phyloP scores from a whole-genome alignment of 2,113 vertebrate genomes.

The Cyprinus carpio region DNA sequence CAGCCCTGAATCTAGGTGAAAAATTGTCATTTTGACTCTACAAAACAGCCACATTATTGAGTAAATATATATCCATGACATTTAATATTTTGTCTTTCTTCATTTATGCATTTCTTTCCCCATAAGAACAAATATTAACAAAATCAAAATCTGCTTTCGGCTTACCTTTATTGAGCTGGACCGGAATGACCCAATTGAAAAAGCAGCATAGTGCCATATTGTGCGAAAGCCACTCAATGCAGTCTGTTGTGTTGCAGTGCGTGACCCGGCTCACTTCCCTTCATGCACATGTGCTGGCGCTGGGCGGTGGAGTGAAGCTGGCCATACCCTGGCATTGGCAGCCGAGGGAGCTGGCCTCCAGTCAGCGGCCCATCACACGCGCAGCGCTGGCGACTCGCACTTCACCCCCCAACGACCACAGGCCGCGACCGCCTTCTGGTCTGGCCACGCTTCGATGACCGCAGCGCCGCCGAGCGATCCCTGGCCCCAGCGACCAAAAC shows the following conservation, averaged over 20 bases:
- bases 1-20: too few species aligned
- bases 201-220: background rate
- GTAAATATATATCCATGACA: too few species aligned
- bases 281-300: slow-evolving; percentile 75
- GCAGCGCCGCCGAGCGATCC: slow-evolving; percentile 63
- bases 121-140: too few species aligned
- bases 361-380: slow-evolving; percentile 86
- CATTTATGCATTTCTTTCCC: too few species aligned
- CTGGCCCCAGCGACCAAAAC: slow-evolving; percentile 47
- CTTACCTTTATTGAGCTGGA: too few species aligned
- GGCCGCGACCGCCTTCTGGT: slow-evolving; percentile 45
- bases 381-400: slow-evolving; percentile 83
- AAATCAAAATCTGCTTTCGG: too few species aligned
- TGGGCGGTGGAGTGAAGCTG: slow-evolving; percentile 76
- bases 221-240: background rate
- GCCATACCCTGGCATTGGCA: slow-evolving; percentile 81
- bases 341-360: slow-evolving; percentile 83
- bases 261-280: slow-evolving; percentile 61
- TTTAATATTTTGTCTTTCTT: too few species aligned
- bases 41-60: too few species aligned
- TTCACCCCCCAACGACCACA: slow-evolving; percentile 54
- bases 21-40: too few species aligned
- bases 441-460: slow-evolving; percentile 47
- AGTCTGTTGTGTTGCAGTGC: slow-evolving; percentile 52
- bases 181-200: too few species aligned